phyloP scores from a whole-genome alignment of 2,888 invertebrate genomes.

The Caenorhabditis doughertyi region DNA sequence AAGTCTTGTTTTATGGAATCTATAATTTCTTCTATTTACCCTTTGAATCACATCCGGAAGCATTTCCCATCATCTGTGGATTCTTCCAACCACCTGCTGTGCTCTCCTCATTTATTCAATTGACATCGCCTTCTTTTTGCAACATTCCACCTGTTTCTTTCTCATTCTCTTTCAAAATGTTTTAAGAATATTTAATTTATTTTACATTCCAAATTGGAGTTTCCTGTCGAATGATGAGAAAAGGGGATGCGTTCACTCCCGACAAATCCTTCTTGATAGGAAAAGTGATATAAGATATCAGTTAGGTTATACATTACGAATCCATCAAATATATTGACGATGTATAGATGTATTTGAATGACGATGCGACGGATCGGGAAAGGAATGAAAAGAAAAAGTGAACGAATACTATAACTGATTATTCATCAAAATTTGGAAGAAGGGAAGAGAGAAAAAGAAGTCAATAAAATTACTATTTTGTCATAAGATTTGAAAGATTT shows the following conservation, averaged over 20 bases:
- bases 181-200: not conserved
- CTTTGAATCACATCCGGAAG: constrained; percentile 2
- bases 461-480: too few species aligned
- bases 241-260: not conserved
- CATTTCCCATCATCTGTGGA: not conserved
- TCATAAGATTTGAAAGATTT: too few species aligned
- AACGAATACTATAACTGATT: constrained; percentile 18
- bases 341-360: constrained; percentile 5
- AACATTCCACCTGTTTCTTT: constrained; percentile 29
- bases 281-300: constrained; percentile 40
- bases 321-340: constrained; percentile 44
- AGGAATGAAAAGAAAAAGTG: constrained; percentile 9
- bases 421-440: not conserved
- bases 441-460: not conserved
- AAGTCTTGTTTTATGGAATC: not conserved
- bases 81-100: constrained; percentile 24
- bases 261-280: constrained; percentile 25
- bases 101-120: constrained; percentile 27
- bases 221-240: not conserved
- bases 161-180: not conserved
- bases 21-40: not conserved
- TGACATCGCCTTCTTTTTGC: constrained; percentile 20
- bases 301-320: constrained; percentile 49
- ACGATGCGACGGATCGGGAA: constrained; percentile 40
- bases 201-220: not conserved